Evolutionary conservation across 2,797 vertebrate species (phyloP).

Genomic region (Phrynocephalus vlangalii): DNA sequence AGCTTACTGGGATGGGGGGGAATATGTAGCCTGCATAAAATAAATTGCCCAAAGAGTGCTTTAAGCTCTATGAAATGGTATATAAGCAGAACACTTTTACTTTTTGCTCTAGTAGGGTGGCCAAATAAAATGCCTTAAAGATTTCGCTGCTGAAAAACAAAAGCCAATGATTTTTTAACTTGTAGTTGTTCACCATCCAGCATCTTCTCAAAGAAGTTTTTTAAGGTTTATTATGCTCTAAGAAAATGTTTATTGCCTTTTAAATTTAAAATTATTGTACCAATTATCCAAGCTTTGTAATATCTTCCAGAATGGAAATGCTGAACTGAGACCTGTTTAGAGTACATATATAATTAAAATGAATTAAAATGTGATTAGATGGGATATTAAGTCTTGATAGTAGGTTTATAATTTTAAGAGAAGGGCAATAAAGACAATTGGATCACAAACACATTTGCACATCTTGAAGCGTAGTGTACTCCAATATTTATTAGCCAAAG

Average conservation of each 20-base stretch:
- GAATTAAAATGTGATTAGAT: conserved; percentile 63
- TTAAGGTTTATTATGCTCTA: conserved; percentile 44
- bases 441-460: neutral
- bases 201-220: conserved; percentile 32
- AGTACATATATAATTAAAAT: conserved; percentile 57
- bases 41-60: too few species aligned
- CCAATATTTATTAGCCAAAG: conserved; percentile 31
- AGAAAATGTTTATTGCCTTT: conserved; percentile 46
- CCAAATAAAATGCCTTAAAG: neutral
- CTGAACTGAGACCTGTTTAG: conserved; percentile 62
- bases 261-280: conserved; percentile 54
- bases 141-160: neutral
- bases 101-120: neutral
- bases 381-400: conserved; percentile 58
- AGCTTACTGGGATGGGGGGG: too few species aligned
- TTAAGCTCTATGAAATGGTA: too few species aligned
- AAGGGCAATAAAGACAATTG: conserved; percentile 53
- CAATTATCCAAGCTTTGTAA: conserved; percentile 63
- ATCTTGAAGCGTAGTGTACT: conserved; percentile 36
- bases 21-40: too few species aligned
- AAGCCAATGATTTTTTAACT: neutral
- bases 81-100: too few species aligned
- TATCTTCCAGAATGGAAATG: conserved; percentile 50
- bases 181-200: conserved; percentile 32
- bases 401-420: conserved; percentile 55